Percentiles rank a stretch among this genome's conserved stretches.
These are phyloP conservation scores for Pteruthius melanotis DNA, from an alignment of 2,113 vertebrate genomes.

Conservation along the genomic window DNA sequence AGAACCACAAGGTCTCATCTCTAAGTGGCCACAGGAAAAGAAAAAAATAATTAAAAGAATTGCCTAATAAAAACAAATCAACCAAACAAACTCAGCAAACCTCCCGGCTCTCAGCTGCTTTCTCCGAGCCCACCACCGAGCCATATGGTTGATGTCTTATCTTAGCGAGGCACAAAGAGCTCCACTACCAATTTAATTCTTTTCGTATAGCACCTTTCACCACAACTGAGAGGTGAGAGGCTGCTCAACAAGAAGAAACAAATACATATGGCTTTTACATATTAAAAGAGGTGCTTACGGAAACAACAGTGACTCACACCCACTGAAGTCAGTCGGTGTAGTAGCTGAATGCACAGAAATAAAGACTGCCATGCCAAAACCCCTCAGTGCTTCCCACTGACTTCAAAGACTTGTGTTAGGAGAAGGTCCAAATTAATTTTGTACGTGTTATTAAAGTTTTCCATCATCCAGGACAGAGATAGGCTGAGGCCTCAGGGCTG, in stretches of 20 bases:
- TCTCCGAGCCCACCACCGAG: not conserved
- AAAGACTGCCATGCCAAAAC: not conserved
- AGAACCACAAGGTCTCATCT: not conserved
- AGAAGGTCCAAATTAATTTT: constrained; percentile 39
- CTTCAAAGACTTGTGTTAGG: constrained; percentile 35
- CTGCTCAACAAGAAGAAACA: not conserved
- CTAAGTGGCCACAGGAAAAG: not conserved
- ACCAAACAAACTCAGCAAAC: not conserved
- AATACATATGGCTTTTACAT: not conserved
- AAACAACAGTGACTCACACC: not conserved
- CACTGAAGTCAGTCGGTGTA: not conserved
- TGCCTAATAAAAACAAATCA: not conserved
- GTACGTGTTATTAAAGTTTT: constrained; percentile 36
- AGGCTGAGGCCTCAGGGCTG: not conserved
- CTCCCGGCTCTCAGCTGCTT: not conserved
- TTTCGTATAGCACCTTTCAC: not conserved
- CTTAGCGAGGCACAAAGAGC: not conserved
- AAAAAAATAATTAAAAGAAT: not conserved
- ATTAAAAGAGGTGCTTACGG: not conserved
- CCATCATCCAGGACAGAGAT: constrained; percentile 30
- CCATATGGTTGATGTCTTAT: not conserved
- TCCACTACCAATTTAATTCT: not conserved
- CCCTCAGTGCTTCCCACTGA: constrained; percentile 3
- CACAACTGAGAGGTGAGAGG: not conserved
- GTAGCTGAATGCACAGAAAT: not conserved